These are phyloP conservation scores for Peromyscus melanophrys DNA, from an alignment of 2,797 vertebrate genomes.

Conservation along the genomic window DNA sequence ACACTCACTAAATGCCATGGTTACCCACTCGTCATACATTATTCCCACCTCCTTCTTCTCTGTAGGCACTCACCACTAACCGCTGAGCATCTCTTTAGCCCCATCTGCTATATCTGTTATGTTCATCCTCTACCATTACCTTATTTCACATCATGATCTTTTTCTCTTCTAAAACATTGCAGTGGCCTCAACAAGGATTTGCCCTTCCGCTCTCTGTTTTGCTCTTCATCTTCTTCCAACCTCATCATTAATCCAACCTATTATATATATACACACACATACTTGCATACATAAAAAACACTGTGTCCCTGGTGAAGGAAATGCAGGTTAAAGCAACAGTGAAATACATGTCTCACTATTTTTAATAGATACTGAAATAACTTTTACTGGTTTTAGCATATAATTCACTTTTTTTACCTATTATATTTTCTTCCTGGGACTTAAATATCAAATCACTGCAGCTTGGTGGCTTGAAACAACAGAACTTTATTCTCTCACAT, in stretches of 20 bases:
- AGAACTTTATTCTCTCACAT: neutral
- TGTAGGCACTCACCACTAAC: no score
- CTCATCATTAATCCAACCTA: conserved; percentile 12
- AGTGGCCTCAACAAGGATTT: neutral
- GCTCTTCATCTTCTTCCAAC: neutral
- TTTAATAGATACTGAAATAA: neutral
- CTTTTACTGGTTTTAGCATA: neutral
- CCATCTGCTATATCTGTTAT: neutral
- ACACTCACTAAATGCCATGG: neutral
- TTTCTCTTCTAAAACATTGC: neutral
- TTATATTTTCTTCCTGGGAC: neutral
- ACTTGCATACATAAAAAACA: neutral
- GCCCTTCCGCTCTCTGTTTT: neutral
- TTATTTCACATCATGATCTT: neutral
- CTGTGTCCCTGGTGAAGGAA: neutral
- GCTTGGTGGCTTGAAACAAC: neutral
- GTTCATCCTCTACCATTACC: neutral
- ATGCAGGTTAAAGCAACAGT: neutral
- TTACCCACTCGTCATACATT: neutral
- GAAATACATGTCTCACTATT: neutral
- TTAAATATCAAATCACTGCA: neutral
- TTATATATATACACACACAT: no score
- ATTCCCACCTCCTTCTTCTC: neutral
- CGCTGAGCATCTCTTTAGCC: neutral
- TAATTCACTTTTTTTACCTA: neutral